Conservation (phyloP, 2,888 invertebrate species). For the Eupeodes luniger region DNA sequence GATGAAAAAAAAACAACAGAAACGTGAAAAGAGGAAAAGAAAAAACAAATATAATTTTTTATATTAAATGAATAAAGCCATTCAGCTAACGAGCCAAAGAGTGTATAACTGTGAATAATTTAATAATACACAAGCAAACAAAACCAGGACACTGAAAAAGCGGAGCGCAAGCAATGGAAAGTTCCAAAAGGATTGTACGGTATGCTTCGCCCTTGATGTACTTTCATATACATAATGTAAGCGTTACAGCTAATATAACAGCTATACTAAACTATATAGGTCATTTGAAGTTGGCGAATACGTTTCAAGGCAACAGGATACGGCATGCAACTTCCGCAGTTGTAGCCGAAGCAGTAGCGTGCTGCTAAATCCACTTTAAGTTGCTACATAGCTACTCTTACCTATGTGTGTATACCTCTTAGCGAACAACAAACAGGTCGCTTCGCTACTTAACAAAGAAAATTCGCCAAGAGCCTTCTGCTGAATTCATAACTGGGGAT, state of each 20-base stretch:
- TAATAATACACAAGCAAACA: conserved; percentile 65
- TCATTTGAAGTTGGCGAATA: conserved; percentile 27
- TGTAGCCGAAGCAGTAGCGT: conserved; percentile 49
- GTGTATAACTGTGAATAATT: conserved; percentile 69
- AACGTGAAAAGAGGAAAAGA: not conserved
- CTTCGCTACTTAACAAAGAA: conserved; percentile 61
- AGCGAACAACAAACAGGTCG: conserved; percentile 38
- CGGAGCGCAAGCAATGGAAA: conserved; percentile 50
- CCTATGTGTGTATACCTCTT: not conserved
- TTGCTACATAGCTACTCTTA: conserved; percentile 20
- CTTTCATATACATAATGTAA: not conserved
- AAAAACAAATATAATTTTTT: conserved; percentile 54
- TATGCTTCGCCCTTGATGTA: conserved; percentile 35
- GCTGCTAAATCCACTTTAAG: conserved; percentile 53
- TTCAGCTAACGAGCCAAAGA: conserved; percentile 70
- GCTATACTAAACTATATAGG: no score
- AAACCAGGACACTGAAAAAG: conserved; percentile 69
- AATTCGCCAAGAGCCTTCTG: conserved; percentile 51
- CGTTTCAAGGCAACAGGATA: conserved; percentile 73
- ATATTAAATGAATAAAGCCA: conserved; percentile 71
- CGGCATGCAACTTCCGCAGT: conserved; percentile 65
- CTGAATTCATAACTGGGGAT: conserved; percentile 55
- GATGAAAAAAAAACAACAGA: not conserved
- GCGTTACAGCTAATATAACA: not conserved
- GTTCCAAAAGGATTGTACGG: conserved; percentile 59